Conservation (phyloP, 2,113 vertebrate species). For the Anarrhichthys ocellatus region DNA sequence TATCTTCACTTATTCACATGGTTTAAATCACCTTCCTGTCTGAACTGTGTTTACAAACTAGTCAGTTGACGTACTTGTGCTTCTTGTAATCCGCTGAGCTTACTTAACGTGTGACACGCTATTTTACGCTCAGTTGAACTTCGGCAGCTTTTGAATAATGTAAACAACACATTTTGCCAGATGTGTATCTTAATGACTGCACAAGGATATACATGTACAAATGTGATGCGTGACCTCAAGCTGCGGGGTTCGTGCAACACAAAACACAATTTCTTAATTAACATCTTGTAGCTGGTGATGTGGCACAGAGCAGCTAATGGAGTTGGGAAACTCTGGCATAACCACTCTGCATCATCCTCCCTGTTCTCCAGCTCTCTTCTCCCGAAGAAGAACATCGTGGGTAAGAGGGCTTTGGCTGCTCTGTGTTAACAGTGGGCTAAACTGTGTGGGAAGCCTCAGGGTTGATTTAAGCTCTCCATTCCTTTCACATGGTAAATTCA, state of each 20-base stretch:
- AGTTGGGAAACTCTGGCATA: constrained; percentile 22
- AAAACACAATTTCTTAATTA: constrained; percentile 70
- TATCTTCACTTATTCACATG: neutral
- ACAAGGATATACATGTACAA: constrained; percentile 1
- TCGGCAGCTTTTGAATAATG: constrained; percentile 24
- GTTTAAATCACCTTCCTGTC: neutral
- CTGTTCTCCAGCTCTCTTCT: neutral
- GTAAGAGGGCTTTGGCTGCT: neutral
- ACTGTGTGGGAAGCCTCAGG: constrained; percentile 26
- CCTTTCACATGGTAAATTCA: constrained; percentile 49
- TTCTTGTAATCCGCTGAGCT: neutral
- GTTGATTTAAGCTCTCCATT: constrained; percentile 47
- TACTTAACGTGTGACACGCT: neutral
- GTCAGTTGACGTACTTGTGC: neutral
- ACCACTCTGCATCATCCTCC: neutral
- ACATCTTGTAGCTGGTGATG: constrained; percentile 35
- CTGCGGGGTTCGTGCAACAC: constrained; percentile 20
- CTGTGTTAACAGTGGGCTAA: constrained; percentile 48
- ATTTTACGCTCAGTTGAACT: neutral
- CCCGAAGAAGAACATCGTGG: constrained; percentile 17
- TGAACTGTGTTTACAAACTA: neutral
- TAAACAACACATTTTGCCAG: constrained; percentile 15
- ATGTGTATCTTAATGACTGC: constrained; percentile 20
- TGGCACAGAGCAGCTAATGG: constrained; percentile 48
- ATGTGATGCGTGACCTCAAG: constrained; percentile 14